A percentile compares a stretch with the other conserved stretches of the same genome.
These are phyloP conservation scores for Labroides dimidiatus DNA, from an alignment of 2,797 vertebrate genomes.

Conservation along the genomic window DNA sequence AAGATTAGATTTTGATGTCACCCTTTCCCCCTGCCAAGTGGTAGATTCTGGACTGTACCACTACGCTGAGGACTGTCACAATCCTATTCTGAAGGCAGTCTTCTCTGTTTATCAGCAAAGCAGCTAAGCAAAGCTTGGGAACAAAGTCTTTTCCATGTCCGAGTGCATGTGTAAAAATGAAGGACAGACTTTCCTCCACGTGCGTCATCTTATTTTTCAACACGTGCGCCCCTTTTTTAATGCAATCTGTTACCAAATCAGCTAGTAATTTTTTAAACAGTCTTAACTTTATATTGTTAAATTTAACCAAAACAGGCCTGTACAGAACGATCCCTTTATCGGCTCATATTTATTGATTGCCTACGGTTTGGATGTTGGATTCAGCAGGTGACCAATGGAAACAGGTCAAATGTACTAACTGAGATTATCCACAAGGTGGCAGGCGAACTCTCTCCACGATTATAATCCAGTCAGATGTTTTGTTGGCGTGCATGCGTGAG, in stretches of 20 bases:
- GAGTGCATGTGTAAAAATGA: background rate
- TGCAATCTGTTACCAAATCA: background rate
- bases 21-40: conserved; percentile 23
- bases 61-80: conserved; percentile 1
- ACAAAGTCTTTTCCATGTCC: background rate
- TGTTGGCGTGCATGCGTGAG: background rate
- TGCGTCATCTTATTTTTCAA: background rate
- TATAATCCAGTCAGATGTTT: background rate
- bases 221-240: background rate
- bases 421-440: conserved; percentile 69
- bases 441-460: conserved; percentile 11
- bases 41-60: conserved; percentile 50
- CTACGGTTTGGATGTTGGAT: background rate
- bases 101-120: background rate
- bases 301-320: background rate
- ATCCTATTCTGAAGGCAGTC: background rate
- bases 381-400: conserved; percentile 28
- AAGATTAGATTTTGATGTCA: background rate
- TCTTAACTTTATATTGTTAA: background rate
- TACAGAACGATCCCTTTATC: background rate
- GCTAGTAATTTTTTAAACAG: background rate
- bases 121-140: background rate
- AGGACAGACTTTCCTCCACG: background rate
- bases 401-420: conserved; percentile 50
- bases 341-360: background rate